Conservation (phyloP, 2,797 vertebrate genomes). For the Taenioides sp. region DNA sequence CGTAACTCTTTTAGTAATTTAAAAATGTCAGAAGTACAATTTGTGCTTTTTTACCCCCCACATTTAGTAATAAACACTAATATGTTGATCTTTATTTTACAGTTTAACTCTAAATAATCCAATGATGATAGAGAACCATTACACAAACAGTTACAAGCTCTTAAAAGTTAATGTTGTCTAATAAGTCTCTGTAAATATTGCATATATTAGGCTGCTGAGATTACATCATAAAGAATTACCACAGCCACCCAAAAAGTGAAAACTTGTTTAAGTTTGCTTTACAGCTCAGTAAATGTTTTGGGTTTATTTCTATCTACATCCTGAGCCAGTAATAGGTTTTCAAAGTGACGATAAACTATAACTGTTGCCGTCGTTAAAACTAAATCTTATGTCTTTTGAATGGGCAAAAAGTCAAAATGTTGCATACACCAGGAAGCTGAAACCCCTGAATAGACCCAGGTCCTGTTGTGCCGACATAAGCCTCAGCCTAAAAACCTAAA, state of each 20-base stretch:
- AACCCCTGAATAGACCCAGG: slow-evolving; percentile 11
- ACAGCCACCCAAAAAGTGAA: slow-evolving; percentile 9
- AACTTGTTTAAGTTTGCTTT: slow-evolving; percentile 52
- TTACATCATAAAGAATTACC: slow-evolving; percentile 1
- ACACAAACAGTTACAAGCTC: too few species aligned
- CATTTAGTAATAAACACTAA: too few species aligned
- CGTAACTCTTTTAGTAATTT: neutral
- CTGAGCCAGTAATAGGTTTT: slow-evolving; percentile 17
- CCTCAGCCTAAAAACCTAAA: slow-evolving; percentile 10
- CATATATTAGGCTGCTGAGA: too few species aligned
- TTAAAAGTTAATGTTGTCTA: too few species aligned
- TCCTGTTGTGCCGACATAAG: slow-evolving; percentile 20
- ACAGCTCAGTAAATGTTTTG: slow-evolving; percentile 34
- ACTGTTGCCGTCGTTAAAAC: too few species aligned
- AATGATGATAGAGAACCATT: too few species aligned
- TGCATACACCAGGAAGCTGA: too few species aligned
- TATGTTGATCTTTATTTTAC: neutral
- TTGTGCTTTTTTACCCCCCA: too few species aligned
- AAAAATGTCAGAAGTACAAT: neutral
- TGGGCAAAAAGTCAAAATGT: too few species aligned
- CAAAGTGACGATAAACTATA: too few species aligned
- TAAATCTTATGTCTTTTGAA: too few species aligned
- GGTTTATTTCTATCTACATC: slow-evolving; percentile 49
- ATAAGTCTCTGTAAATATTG: too few species aligned
- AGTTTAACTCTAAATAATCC: neutral